Conservation (phyloP, 2,888 invertebrate genomes). For the Mantis religiosa region DNA sequence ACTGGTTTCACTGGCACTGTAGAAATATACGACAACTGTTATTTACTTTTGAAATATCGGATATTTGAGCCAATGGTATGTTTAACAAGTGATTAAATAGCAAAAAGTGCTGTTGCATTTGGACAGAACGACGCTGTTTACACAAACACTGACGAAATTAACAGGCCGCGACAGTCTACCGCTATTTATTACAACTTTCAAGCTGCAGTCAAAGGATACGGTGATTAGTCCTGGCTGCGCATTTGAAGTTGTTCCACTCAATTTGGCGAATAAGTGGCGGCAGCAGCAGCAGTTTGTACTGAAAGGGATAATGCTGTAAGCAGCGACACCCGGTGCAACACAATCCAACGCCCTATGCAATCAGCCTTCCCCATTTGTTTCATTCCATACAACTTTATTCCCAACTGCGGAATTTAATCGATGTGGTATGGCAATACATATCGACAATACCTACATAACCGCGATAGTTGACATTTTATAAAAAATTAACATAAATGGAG, state of each 20-base stretch:
- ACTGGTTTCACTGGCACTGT: too few species aligned
- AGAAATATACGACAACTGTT: too few species aligned
- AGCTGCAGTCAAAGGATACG: neutral
- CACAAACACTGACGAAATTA: neutral
- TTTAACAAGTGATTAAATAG: neutral
- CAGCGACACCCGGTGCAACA: neutral
- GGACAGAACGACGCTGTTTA: neutral
- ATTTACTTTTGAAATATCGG: too few species aligned
- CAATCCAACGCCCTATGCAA: neutral
- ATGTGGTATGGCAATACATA: too few species aligned
- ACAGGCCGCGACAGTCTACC: neutral
- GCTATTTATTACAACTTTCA: neutral
- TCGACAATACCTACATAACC: too few species aligned
- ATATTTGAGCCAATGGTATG: neutral
- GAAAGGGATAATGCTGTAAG: neutral
- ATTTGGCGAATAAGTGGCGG: neutral
- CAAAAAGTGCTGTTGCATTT: neutral
- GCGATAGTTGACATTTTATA: too few species aligned
- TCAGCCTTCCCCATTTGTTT: neutral
- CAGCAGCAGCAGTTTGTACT: neutral
- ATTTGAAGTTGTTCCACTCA: neutral
- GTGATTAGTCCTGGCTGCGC: neutral
- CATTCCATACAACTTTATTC: neutral
- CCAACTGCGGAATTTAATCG: too few species aligned
- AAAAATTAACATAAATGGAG: too few species aligned